Conservation (phyloP, 2,797 vertebrate genomes). For the Eremophila alpestris region DNA sequence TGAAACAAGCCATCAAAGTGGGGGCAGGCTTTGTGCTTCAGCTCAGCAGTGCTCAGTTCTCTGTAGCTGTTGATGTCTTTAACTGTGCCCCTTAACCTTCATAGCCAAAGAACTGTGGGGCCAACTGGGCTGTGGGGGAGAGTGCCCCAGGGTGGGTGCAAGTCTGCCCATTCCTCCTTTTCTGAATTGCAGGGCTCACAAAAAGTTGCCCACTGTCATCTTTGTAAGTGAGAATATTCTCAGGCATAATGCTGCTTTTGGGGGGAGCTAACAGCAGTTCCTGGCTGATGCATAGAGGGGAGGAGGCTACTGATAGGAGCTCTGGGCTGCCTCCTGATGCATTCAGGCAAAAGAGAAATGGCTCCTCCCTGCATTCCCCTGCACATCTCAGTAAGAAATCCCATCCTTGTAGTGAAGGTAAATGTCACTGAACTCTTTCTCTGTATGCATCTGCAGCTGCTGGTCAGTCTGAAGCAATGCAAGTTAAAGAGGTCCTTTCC, state of each 20-base stretch:
- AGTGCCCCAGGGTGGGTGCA: neutral
- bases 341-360: neutral
- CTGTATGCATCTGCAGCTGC: neutral
- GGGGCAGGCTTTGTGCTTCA: neutral
- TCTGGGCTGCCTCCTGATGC: neutral
- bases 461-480: neutral
- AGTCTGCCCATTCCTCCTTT: neutral
- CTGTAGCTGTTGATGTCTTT: neutral
- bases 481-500: neutral
- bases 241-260: fast-evolving
- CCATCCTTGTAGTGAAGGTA: neutral
- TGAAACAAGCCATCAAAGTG: neutral
- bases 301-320: fast-evolving
- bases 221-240: neutral
- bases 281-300: neutral
- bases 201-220: neutral
- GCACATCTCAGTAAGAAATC: neutral
- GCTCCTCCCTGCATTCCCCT: neutral
- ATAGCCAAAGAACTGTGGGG: neutral
- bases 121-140: neutral
- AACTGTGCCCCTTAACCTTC: neutral
- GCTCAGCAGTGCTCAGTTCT: neutral
- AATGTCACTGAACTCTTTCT: neutral
- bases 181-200: neutral
- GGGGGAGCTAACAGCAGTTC: neutral